Conservation (phyloP, 2,797 vertebrate genomes). For the Gephyroberyx darwinii region DNA sequence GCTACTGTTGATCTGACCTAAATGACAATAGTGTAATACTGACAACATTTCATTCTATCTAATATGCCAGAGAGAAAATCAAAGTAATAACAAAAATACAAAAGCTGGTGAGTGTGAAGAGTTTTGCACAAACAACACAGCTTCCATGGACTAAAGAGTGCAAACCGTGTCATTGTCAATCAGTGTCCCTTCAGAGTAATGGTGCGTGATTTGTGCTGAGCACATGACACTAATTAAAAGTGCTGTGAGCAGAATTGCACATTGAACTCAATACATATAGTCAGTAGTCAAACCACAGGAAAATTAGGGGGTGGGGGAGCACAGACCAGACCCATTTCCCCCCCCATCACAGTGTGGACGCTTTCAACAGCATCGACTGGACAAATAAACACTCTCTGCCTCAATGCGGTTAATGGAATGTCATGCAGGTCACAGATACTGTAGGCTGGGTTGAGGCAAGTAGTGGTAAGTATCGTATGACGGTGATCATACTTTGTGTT, state of each 20-base stretch:
- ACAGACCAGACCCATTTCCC: slow-evolving; percentile 47
- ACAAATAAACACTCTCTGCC: slow-evolving; percentile 67
- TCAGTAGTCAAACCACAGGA: slow-evolving; percentile 61
- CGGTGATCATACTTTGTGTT: slow-evolving; percentile 36
- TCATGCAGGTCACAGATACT: slow-evolving; percentile 66
- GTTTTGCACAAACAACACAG: slow-evolving; percentile 16
- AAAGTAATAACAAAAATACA: not conserved
- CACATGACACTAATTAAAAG: slow-evolving; percentile 83
- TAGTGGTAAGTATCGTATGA: slow-evolving; percentile 61
- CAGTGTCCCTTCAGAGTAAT: slow-evolving; percentile 80
- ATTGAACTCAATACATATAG: slow-evolving; percentile 71
- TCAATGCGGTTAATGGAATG: slow-evolving; percentile 73
- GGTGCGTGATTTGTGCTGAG: slow-evolving; percentile 77
- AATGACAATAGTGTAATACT: not conserved
- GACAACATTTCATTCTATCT: not conserved
- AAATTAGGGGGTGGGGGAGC: slow-evolving; percentile 45
- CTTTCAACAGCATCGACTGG: slow-evolving; percentile 79
- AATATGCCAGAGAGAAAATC: not conserved
- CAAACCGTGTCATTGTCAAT: slow-evolving; percentile 73
- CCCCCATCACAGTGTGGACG: slow-evolving; percentile 61
- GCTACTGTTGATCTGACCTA: not conserved
- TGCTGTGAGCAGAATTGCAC: slow-evolving; percentile 71
- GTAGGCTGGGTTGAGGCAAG: slow-evolving; percentile 59
- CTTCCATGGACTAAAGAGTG: slow-evolving; percentile 30
- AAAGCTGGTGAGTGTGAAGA: too few species aligned